Conservation (phyloP, 2,888 invertebrate genomes). For the Callosobruchus maculatus region DNA sequence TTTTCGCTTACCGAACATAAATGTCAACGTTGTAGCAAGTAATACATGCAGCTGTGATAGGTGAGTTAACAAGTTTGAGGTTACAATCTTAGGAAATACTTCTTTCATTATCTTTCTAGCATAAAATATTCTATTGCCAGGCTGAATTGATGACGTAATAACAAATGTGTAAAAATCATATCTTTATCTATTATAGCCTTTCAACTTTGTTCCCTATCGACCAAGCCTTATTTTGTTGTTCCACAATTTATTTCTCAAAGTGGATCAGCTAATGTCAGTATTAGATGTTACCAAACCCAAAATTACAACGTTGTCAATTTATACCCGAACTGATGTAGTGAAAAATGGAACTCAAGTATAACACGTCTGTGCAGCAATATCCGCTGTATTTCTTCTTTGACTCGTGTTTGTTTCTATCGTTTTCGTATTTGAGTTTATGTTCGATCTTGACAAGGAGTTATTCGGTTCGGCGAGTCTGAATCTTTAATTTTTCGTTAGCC, state of each 20-base stretch:
- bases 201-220: no score
- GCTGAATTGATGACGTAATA: no score
- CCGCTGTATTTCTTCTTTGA: conserved; percentile 20
- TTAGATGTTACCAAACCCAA: neutral
- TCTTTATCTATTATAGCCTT: no score
- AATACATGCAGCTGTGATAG: no score
- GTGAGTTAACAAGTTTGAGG: no score
- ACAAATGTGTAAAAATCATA: no score
- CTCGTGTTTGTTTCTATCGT: conserved; percentile 16
- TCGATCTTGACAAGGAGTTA: conserved; percentile 3
- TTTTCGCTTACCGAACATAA: no score
- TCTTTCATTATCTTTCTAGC: no score
- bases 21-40: no score
- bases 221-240: no score
- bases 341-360: conserved; percentile 2
- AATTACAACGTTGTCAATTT: conserved; percentile 5
- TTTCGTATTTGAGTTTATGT: conserved; percentile 6
- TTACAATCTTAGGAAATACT: no score
- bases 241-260: neutral
- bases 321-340: neutral
- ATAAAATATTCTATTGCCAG: no score
- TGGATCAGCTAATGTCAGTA: neutral
- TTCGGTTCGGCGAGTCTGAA: conserved; percentile 30
- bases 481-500: conserved; percentile 30
- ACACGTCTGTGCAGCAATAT: conserved; percentile 4